phyloP scores from a whole-genome alignment of 2,113 vertebrate genomes.

The Zapornia atra region DNA sequence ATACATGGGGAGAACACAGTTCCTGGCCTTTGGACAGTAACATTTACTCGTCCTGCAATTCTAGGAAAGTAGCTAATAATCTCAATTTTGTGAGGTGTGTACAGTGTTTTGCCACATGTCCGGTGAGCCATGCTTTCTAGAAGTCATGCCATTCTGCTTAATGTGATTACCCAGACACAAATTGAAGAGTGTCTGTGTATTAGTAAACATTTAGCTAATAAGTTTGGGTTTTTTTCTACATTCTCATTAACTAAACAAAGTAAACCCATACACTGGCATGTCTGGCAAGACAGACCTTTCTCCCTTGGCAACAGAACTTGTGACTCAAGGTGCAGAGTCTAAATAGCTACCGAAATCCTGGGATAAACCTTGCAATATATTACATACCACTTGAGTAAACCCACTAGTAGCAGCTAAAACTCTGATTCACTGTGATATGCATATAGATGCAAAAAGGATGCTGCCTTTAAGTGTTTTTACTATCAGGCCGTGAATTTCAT shows the following conservation, averaged over 20 bases:
- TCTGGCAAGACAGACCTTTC: neutral
- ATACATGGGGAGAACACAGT: neutral
- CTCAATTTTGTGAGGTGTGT: neutral
- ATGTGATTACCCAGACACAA: neutral
- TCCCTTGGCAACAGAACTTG: neutral
- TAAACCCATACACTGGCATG: neutral
- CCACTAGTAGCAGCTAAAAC: neutral
- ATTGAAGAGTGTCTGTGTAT: fast-evolving
- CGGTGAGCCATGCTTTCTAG: neutral
- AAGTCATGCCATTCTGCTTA: neutral
- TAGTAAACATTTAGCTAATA: neutral
- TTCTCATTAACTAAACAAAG: neutral
- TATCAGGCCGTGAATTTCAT: neutral
- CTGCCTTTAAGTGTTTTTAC: neutral
- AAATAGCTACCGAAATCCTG: neutral
- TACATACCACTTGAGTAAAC: neutral
- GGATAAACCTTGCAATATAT: neutral
- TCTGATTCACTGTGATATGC: neutral
- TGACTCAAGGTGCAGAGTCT: neutral
- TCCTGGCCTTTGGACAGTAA: neutral
- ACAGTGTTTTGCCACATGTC: neutral
- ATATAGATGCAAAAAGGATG: neutral
- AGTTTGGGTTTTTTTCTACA: neutral
- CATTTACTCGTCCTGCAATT: neutral
- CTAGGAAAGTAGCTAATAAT: neutral